Conservation (phyloP, 2,113 vertebrate species). For the Drymodes brunneopygia region DNA sequence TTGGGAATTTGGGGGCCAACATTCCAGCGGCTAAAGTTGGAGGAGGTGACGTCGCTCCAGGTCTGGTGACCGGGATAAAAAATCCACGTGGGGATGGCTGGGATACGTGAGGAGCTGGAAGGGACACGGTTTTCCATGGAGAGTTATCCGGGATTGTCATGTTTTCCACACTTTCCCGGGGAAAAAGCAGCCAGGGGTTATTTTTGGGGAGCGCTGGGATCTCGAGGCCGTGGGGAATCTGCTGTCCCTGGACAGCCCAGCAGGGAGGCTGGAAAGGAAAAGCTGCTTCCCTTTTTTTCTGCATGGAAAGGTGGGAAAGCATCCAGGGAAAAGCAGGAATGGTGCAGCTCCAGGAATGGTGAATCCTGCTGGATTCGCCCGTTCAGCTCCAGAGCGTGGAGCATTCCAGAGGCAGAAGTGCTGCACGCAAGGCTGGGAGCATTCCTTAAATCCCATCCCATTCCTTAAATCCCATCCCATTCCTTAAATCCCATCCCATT, state of each 20-base stretch:
- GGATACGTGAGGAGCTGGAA: neutral
- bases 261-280: neutral
- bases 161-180: neutral
- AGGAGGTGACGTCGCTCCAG: neutral
- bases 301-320: neutral
- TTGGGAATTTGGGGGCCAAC: neutral
- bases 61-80: neutral
- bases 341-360: accelerated
- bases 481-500: too few relatives aligned
- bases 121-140: neutral
- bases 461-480: too few relatives aligned
- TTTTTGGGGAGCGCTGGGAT: neutral
- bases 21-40: neutral
- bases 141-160: neutral
- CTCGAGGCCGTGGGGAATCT: neutral
- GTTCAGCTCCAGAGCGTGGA: accelerated
- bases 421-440: neutral
- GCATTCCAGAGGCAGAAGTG: accelerated
- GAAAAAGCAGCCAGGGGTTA: neutral
- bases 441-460: too few relatives aligned
- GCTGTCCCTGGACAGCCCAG: neutral
- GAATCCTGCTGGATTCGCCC: neutral
- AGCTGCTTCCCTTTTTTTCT: neutral
- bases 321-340: accelerated
- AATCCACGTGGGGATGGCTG: neutral